phyloP scores from a whole-genome alignment of 2,888 invertebrate species.

The Drosophila peninsularis region DNA sequence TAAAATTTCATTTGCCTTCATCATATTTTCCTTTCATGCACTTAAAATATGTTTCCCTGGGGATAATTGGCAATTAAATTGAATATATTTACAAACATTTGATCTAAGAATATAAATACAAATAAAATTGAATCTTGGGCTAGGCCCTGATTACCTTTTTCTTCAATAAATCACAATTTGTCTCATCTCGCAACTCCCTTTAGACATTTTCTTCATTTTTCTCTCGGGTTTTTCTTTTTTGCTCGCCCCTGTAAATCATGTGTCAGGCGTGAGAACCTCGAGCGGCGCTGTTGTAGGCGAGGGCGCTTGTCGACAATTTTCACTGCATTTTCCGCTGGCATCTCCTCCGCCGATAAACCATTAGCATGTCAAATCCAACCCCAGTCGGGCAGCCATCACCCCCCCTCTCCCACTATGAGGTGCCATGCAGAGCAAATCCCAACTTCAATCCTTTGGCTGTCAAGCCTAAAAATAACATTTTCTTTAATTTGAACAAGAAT shows the following conservation, averaged over 20 bases:
- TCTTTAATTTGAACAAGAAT: conserved; percentile 66
- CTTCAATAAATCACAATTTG: conserved; percentile 64
- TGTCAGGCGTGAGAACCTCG: conserved; percentile 66
- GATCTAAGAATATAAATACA: background rate
- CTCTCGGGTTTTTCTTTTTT: conserved; percentile 11
- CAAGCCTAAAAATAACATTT: conserved; percentile 77
- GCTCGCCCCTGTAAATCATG: conserved; percentile 40
- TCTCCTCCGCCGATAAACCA: conserved; percentile 47
- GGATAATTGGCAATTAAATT: background rate
- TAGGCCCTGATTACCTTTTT: conserved; percentile 13
- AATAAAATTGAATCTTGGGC: background rate
- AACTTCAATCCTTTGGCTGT: conserved; percentile 70
- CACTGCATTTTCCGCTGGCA: conserved; percentile 53
- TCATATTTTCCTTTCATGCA: background rate
- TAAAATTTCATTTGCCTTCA: too few species aligned
- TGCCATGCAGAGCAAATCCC: conserved; percentile 47
- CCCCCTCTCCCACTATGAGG: conserved; percentile 35
- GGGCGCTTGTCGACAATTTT: conserved; percentile 51
- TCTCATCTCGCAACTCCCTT: conserved; percentile 38
- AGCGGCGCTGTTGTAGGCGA: conserved; percentile 31
- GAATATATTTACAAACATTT: conserved; percentile 6
- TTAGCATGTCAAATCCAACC: conserved; percentile 60
- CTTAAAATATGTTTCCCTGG: background rate
- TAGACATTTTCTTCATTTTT: conserved; percentile 50
- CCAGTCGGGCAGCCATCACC: background rate